These are phyloP conservation scores for Drosophila ohnishii DNA, from an alignment of 1,140 invertebrate genomes.

Conservation along the genomic window DNA sequence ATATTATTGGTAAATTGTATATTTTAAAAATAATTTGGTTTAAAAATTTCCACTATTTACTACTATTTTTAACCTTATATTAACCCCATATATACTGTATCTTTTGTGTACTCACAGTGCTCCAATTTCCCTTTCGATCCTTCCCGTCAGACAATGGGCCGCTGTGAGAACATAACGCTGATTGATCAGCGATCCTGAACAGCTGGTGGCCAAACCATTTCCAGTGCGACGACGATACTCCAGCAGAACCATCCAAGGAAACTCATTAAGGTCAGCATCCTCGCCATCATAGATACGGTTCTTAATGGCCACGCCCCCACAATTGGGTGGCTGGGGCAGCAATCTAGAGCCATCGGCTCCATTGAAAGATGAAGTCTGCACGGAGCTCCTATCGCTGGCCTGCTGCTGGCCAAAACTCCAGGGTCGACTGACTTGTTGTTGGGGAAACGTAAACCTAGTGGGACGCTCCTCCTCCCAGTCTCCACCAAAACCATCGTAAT, in stretches of 20 bases:
- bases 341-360: conserved; percentile 48
- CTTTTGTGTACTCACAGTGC: conserved; percentile 83
- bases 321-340: conserved; percentile 66
- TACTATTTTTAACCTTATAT: too few species aligned
- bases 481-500: conserved; percentile 47
- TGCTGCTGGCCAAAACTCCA: conserved; percentile 56
- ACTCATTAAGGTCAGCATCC: conserved; percentile 84
- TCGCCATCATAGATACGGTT: conserved; percentile 78
- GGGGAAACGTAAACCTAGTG: conserved; percentile 34
- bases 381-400: conserved; percentile 4
- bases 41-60: not conserved
- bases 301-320: conserved; percentile 71
- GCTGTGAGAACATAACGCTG: conserved; percentile 88
- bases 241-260: conserved; percentile 86
- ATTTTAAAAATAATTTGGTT: not conserved
- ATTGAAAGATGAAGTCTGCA: not conserved
- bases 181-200: conserved; percentile 85
- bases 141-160: conserved; percentile 86
- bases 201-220: conserved; percentile 77
- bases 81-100: too few species aligned
- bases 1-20: not conserved
- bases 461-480: conserved; percentile 22
- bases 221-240: conserved; percentile 83
- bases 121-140: conserved; percentile 83
- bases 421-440: conserved; percentile 19